phyloP scores from a whole-genome alignment of 2,888 invertebrate species.

The Reticulitermes lucifugus region DNA sequence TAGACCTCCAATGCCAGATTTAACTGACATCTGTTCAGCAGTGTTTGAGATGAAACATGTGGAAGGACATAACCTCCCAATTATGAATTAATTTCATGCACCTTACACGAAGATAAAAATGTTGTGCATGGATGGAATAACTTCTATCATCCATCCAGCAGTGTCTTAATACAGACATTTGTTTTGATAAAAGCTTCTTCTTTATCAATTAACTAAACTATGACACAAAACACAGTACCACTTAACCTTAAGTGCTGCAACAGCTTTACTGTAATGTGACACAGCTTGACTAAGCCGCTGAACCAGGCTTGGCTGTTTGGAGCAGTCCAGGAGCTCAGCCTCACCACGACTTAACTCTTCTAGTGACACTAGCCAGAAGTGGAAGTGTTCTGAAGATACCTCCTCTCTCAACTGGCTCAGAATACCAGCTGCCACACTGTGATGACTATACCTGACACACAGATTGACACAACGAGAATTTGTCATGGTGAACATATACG shows the following conservation, averaged over 20 bases:
- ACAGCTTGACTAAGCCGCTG: conserved; percentile 68
- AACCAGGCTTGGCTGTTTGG: conserved; percentile 61
- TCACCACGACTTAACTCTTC: conserved; percentile 81
- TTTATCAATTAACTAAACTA: too few species aligned
- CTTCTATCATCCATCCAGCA: too few species aligned
- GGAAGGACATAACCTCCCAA: too few species aligned
- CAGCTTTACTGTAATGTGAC: conserved; percentile 73
- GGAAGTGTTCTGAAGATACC: conserved; percentile 87
- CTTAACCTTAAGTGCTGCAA: conserved; percentile 70
- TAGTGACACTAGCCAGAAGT: conserved; percentile 89
- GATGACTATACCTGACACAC: conserved; percentile 78
- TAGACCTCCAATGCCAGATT: too few species aligned
- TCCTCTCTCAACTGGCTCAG: conserved; percentile 73
- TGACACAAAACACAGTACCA: not conserved
- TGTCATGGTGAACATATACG: too few species aligned
- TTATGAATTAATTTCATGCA: too few species aligned
- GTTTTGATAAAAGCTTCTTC: too few species aligned
- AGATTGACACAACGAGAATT: not conserved
- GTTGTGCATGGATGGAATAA: too few species aligned
- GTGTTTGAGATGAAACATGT: too few species aligned
- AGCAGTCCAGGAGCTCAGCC: conserved; percentile 69
- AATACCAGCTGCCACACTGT: conserved; percentile 75
- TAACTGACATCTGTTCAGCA: too few species aligned
- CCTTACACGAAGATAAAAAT: too few species aligned
- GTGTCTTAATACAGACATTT: too few species aligned